Conservation (phyloP, 1,140 invertebrate species). For the Uloborus diversus region DNA sequence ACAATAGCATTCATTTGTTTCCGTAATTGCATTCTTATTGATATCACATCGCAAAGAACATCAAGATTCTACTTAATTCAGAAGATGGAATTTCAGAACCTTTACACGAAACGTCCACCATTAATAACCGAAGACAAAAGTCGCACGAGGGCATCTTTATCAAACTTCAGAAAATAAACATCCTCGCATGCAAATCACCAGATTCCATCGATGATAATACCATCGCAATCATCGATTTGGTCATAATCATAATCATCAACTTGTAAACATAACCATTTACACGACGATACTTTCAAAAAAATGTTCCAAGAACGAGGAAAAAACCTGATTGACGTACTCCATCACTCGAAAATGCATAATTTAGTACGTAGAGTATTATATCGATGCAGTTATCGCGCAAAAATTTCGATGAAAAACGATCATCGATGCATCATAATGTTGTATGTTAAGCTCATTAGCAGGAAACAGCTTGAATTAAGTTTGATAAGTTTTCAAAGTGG, state of each 20-base stretch:
- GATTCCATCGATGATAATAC: no score
- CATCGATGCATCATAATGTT: conserved; percentile 6
- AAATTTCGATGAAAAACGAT: background rate
- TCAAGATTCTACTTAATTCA: no score
- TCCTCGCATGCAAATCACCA: no score
- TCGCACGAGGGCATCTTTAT: no score
- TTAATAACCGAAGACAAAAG: no score
- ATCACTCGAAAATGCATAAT: conserved; percentile 35
- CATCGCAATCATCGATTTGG: background rate
- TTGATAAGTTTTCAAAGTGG: conserved; percentile 35
- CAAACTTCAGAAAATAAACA: no score
- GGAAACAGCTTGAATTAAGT: conserved; percentile 19
- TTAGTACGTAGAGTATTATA: conserved; percentile 25
- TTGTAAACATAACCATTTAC: conserved; percentile 27
- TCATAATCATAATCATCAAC: conserved; percentile 26
- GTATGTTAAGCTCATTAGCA: background rate
- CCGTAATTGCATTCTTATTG: no score
- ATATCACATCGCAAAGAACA: no score
- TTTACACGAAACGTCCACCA: no score
- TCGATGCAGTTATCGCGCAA: conserved; percentile 3
- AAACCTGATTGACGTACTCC: background rate
- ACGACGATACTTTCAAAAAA: background rate
- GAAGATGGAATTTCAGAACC: no score
- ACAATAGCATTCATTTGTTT: no score
- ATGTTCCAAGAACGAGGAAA: background rate